Base-by-base conservation (phyloP, 2,888 invertebrate genomes). In the Deilephila porcellus region DNA sequence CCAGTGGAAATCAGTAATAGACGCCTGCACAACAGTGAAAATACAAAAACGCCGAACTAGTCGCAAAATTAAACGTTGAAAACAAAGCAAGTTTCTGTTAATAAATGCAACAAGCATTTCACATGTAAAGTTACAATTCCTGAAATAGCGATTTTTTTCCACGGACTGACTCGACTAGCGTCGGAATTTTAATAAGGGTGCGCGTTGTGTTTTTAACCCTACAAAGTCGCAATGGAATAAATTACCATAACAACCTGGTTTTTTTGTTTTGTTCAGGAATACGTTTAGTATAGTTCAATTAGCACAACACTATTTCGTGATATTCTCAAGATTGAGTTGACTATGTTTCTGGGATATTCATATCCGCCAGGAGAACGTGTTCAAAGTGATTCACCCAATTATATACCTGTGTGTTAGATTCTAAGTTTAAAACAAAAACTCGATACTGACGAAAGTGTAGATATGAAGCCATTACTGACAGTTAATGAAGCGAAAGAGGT, bases 21-120 rank as follows among this genome's bases (percentile, higher is more conserved):
- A 56, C 53, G 19, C 53, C 53, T 19, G 53, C 19, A 56, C 45
- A 45, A 2, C 11, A 11, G 45, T 45, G 11, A 11, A 45, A 11
- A 45, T 45, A 56, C n/a, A 56, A 1, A 6, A 5, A 56, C 3
- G 14, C 11, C 45, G 45, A 56, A 56, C 4, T 56, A 56, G 56
- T n/a, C 6, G 5, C 4, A n/a, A 14, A n/a, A 19, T 53, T 53
- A 53, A 56, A 56, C 56, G 6, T 4, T n/a, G 6, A 56, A 56
- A 45, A 14, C 45, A 14, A 45, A 11, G 45, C 14, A 45, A 56
- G 5, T 56, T 56, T n/a, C 56, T n/a, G 7, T n/a, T 4, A 56
- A n/a, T 56, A 56, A 56, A 56, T 56, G n/a, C 56, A 56, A 56
- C n/a, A n/a, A n/a, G n/a, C 17, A 56, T 56, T 56, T 56, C n/a